A percentile compares a stretch with the other conserved stretches of the same genome.
These are phyloP conservation scores for Nineta flava DNA, from an alignment of 2,888 invertebrate species.

Conservation along the genomic window DNA sequence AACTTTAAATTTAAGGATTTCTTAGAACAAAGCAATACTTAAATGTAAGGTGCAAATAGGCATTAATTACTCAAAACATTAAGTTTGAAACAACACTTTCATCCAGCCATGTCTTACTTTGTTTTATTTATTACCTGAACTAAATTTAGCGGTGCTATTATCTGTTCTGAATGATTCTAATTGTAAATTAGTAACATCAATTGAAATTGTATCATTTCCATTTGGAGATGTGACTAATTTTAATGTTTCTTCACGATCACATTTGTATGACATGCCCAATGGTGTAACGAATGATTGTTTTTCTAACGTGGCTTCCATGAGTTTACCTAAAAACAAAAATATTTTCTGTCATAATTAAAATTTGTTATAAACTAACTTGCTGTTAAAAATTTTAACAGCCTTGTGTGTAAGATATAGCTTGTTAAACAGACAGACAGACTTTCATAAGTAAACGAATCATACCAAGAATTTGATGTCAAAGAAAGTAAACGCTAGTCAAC, in stretches of 20 bases:
- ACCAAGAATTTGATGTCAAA: too few species aligned
- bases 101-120: too few species aligned
- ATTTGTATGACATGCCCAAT: constrained; percentile 55
- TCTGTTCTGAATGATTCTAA: constrained; percentile 53
- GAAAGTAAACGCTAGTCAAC: too few species aligned
- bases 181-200: constrained; percentile 48
- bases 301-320: constrained; percentile 20
- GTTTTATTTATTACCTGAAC: constrained; percentile 31
- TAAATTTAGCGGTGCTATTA: constrained; percentile 35
- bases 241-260: constrained; percentile 39
- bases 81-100: not conserved
- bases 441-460: too few species aligned
- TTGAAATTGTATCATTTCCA: constrained; percentile 18
- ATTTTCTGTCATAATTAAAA: not conserved
- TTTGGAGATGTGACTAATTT: constrained; percentile 31
- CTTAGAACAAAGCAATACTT: too few species aligned
- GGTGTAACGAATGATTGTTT: constrained; percentile 40
- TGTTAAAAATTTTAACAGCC: not conserved
- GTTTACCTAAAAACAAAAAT: constrained; percentile 6
- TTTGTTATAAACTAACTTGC: not conserved
- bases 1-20: too few species aligned
- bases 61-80: too few species aligned
- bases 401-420: constrained; percentile 3
- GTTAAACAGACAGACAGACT: too few species aligned
- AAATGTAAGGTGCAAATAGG: too few species aligned